phyloP scores from a whole-genome alignment of 2,888 invertebrate genomes.

The Molorchus minor region DNA sequence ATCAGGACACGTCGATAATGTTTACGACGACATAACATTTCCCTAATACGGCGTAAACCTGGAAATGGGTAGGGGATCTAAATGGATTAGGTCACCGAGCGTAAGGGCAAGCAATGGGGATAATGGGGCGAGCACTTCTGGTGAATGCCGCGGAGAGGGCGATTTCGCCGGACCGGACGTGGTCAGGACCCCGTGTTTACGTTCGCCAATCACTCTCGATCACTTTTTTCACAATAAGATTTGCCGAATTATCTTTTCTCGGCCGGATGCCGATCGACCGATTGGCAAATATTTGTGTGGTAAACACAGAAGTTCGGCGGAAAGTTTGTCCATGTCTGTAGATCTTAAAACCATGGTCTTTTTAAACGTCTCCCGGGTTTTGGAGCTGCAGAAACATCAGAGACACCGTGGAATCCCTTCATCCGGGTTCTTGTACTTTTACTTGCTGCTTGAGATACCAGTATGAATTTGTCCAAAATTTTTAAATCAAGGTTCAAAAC shows the following conservation, averaged over 20 bases:
- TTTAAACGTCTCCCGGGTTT: too few relatives aligned
- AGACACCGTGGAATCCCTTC: too few relatives aligned
- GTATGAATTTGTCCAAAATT: too few relatives aligned
- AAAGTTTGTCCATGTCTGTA: too few relatives aligned
- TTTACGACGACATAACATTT: not conserved
- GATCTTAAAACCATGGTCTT: too few relatives aligned
- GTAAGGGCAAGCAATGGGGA: constrained; percentile 62
- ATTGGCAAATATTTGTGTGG: too few relatives aligned
- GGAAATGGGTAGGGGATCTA: constrained; percentile 45
- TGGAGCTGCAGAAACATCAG: too few relatives aligned
- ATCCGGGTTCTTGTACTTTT: too few relatives aligned
- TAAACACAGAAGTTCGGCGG: too few relatives aligned
- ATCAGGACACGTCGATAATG: too few relatives aligned
- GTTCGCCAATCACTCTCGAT: constrained; percentile 52
- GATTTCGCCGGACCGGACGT: constrained; percentile 51
- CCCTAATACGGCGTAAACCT: not conserved
- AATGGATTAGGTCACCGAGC: constrained; percentile 60
- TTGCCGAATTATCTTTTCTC: not conserved
- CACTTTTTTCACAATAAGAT: constrained; percentile 26
- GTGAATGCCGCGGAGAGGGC: constrained; percentile 50
- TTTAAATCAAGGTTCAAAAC: too few relatives aligned
- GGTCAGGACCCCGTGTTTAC: constrained; percentile 54
- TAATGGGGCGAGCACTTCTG: constrained; percentile 63
- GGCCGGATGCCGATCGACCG: not conserved
- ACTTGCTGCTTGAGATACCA: too few relatives aligned